Base-by-base conservation (phyloP, 2,113 vertebrate genomes). In the Cyprinodon tularosa region DNA sequence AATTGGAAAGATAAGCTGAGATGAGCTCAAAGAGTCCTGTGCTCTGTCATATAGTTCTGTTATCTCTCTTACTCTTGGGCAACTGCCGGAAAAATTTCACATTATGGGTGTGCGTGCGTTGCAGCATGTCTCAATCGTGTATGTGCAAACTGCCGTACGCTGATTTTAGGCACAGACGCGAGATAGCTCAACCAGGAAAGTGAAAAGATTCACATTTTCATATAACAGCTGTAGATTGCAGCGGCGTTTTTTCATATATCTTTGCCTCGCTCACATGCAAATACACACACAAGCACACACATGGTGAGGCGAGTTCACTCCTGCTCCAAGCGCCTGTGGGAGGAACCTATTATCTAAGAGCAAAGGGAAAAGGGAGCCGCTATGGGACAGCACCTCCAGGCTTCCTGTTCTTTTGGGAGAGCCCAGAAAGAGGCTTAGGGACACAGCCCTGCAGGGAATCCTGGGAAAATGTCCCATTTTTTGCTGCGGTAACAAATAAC, bases 1-100 rank as follows among this genome's bases (percentile, higher is more conserved):
- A 93, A 94, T 94, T 93, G 91, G 91, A 91, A 89, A 93, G 92
- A 94, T 92, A 93, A 93, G 89, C 84, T 61, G 83, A 84, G 80
- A 91, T 89, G 85, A 91, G 89, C 88, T 91, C 74, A 84, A 84
- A 82, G 88, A 92, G 84, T 88, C 71, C 48, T 65, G 76, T 15
- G 37, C 82, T 81, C 82, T 67, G 86, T 89, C 84, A 86, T 45
- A 85, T 66, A 87, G 63, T 86, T 86, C 48, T 53, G 62, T 87
- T 91, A 92, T 92, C 90, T 66, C 48, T 68, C 12, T 1, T 48
- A 67, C 85, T 82, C 69, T 62, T 69, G 74, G 83, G 83, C 59
- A 83, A 84, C 64, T 65, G 74, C 69, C 3, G 71, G 71, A 71
- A 76, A 61, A 67, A 81, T 65, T 29, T 3, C 68, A 86, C 86